Conservation (phyloP, 2,888 invertebrate species). For the Sarcophaga rosellei region DNA sequence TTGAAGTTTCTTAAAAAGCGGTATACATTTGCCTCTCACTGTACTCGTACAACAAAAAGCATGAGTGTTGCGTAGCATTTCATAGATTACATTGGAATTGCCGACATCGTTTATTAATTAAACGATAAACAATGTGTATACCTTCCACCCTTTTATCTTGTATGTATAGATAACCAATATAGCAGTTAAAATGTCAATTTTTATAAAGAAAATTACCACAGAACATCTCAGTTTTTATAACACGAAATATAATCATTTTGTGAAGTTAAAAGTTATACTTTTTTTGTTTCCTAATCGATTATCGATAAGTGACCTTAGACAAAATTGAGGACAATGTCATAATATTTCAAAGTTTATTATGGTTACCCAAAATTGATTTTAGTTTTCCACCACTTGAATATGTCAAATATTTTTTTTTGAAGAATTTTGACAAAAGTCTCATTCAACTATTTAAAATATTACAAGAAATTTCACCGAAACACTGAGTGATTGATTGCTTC, state of each 20-base stretch:
- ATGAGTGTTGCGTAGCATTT: neutral
- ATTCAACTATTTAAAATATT: too few species aligned
- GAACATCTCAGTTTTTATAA: neutral
- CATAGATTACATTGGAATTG: constrained; percentile 51
- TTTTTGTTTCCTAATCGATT: constrained; percentile 35
- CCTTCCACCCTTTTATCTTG: neutral
- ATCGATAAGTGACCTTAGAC: constrained; percentile 15
- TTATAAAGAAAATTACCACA: neutral
- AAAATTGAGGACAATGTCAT: constrained; percentile 42
- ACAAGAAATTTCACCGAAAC: too few species aligned
- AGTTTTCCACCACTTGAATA: too few species aligned
- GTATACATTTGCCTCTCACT: neutral
- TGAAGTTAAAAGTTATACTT: neutral
- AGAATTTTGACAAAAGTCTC: too few species aligned
- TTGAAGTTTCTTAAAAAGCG: too few species aligned
- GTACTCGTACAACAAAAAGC: neutral
- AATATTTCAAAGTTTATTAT: neutral
- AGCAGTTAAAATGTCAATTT: too few species aligned
- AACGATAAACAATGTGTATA: neutral
- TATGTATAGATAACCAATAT: neutral
- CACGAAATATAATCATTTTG: too few species aligned
- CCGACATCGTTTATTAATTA: constrained; percentile 50
- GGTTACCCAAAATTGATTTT: too few species aligned
- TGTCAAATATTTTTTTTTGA: too few species aligned
- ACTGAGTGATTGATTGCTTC: too few species aligned